Evolutionary conservation across 2,888 invertebrate species (phyloP).

Genomic region (Sepioteuthis lessoniana): DNA sequence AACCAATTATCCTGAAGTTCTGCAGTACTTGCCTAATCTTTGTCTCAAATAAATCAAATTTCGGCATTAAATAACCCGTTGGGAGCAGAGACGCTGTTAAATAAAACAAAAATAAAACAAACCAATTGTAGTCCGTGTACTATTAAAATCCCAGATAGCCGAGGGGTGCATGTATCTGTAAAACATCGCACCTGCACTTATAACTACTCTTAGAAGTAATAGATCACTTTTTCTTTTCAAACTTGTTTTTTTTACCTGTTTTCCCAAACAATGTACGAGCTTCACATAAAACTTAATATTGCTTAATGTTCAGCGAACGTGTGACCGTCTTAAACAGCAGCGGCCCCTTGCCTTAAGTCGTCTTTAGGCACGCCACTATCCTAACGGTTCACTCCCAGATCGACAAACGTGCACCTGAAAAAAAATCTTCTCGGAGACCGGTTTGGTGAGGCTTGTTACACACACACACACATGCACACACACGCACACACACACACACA

Average conservation of each 20-base stretch:
- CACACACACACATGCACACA: neutral
- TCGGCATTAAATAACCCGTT: too few relatives aligned
- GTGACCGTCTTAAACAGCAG: neutral
- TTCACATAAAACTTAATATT: neutral
- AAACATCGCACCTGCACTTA: neutral
- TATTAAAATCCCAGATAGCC: neutral
- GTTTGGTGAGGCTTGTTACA: neutral
- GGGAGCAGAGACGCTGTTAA: too few relatives aligned
- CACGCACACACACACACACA: neutral
- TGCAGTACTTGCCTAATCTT: too few relatives aligned
- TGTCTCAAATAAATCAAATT: too few relatives aligned
- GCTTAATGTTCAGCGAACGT: neutral
- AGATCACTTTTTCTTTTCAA: neutral
- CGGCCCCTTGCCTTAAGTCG: neutral
- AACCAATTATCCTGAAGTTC: too few relatives aligned
- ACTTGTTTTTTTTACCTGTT: neutral
- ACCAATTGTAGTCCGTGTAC: neutral
- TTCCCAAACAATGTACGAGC: neutral
- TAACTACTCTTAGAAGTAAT: neutral
- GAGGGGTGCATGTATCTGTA: neutral
- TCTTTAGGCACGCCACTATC: neutral
- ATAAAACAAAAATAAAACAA: too few relatives aligned
- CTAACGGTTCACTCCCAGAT: too few relatives aligned
- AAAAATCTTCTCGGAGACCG: neutral
- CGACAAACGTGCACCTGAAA: neutral